Evolutionary conservation across 2,113 vertebrate species (phyloP).

Genomic region (Stegastes partitus): DNA sequence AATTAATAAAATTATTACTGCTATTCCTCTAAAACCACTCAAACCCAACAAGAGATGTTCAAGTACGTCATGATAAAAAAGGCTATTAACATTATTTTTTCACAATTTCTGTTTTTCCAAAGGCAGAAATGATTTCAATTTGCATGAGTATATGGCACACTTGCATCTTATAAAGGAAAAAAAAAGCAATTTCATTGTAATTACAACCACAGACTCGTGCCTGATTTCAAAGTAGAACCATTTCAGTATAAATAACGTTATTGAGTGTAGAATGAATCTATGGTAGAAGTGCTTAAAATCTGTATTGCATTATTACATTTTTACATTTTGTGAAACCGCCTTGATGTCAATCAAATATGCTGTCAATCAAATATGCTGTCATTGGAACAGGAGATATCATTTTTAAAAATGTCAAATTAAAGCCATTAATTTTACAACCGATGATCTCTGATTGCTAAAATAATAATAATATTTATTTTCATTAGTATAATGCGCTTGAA

Average conservation of each 20-base stretch:
- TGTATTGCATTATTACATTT: no score
- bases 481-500: background rate
- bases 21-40: slow-evolving; percentile 16
- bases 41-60: background rate
- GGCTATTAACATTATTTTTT: slow-evolving; percentile 8
- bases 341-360: no score
- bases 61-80: background rate
- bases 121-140: background rate
- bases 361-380: no score
- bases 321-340: no score
- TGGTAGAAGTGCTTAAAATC: background rate
- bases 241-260: background rate
- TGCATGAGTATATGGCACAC: background rate
- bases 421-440: background rate
- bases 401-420: no score
- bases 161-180: background rate
- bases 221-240: background rate
- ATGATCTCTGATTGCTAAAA: background rate
- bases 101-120: slow-evolving; percentile 5
- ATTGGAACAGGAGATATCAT: no score
- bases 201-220: background rate
- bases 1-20: background rate
- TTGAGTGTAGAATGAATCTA: background rate
- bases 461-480: background rate
- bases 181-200: background rate